Evolutionary conservation across 2,888 invertebrate genomes (phyloP).

Genomic region (Chironomus tentans): DNA sequence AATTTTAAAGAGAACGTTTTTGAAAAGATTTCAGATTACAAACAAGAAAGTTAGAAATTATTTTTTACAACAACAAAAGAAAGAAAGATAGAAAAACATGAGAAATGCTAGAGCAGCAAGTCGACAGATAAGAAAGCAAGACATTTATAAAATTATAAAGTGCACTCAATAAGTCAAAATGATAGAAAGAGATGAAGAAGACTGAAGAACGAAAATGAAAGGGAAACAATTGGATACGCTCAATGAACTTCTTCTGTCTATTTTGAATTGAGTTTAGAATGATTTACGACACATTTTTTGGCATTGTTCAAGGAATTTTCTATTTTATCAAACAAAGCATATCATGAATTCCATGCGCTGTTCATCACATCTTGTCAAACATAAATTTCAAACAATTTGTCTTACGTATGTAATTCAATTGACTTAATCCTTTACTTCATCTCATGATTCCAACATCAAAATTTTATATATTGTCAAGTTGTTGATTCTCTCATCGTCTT

Average conservation of each 20-base stretch:
- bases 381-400: not conserved
- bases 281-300: not conserved
- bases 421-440: not conserved
- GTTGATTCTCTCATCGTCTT: not conserved
- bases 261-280: not conserved
- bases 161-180: not conserved
- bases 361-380: not conserved
- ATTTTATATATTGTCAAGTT: not conserved
- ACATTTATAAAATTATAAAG: not conserved
- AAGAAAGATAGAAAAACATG: no score
- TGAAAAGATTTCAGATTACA: no score
- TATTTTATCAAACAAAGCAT: not conserved
- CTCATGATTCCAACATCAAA: not conserved
- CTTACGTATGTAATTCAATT: not conserved
- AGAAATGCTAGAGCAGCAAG: no score
- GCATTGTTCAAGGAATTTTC: not conserved
- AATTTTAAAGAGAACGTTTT: no score
- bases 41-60: no score
- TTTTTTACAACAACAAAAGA: no score
- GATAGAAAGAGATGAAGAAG: not conserved
- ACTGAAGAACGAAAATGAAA: not conserved
- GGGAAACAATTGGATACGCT: not conserved
- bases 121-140: no score
- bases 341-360: not conserved
- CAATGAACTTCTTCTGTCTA: not conserved